Base-by-base conservation (phyloP, 1,140 invertebrate species). In the Ylistrum balloti region DNA sequence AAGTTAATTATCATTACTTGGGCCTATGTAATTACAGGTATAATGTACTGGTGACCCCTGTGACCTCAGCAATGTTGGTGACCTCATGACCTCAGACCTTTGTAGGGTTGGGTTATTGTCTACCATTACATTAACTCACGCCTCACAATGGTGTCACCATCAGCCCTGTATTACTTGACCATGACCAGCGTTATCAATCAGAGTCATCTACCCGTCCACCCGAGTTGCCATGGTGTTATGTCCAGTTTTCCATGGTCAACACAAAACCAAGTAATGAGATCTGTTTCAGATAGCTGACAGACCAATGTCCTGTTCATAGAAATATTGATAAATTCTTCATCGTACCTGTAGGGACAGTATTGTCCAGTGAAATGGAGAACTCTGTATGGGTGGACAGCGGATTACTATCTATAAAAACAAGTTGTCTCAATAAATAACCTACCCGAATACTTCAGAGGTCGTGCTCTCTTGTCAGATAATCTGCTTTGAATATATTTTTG, bases 301-400 rank as follows among this genome's bases (percentile, higher is more conserved):
- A 74, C 56, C 56, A 74, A n/a, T 74, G 56, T 74, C 56, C 56
- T n/a, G 56, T 74, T 74, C 56, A 74, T 74, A 74, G 56, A n/a
- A 28, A 74, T 74, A 74, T 74, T 74, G 56, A 74, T 74, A 17
- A 28, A 38, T 38, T 74, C 2, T 74, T 74, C 56, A 74, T 74
- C 28, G 56, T 74, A 74, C 56, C 56, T 74, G n/a, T 74, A 74
- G 56, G 56, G 56, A 74, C 35, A 38, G 35, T 28, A 74, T 74
- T 74, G 56, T 74, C n/a, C 56, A 17, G 17, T n/a, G 56, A 74
- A 74, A 74, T 74, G 56, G 56, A 74, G 22, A 74, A 74, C 56
- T 28, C 56, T 28, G 5, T 28, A 74, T 5, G 56, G 56, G 56
- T 74, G 56, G 56, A n/a, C 15, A 0, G 28, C 22, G 56, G 56